Evolutionary conservation across 1,140 invertebrate genomes (phyloP), one percentile per base, ranked within the genome.

Genomic region (Gryon sp.): DNA sequence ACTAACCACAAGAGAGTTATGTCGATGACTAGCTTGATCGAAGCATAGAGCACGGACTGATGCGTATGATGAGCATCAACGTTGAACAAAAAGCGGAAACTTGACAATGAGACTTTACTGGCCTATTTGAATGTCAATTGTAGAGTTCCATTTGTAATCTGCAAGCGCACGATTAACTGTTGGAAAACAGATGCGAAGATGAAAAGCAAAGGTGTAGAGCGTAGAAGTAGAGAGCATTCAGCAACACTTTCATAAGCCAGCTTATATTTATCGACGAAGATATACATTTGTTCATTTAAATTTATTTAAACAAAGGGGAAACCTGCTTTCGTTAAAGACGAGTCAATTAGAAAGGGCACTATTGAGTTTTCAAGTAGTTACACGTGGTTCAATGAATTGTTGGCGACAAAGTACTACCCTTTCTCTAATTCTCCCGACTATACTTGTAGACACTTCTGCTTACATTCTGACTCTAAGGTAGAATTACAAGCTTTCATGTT

Each of bases 211-310:
- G 41, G 46, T 55, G 19, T 53, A 41, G 20, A 20, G 59, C 34
- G 26, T 45, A 19, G 41, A 36, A 65, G 36, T 16, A 50, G 43
- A 30, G 38, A 57, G 38, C 28, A 70, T 48, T 53, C 24, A 60
- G 18, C 52, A 34, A 28, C 59, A 50, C 65, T 66, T 66, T 50
- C 26, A 43, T 68, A 70, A 68, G 34, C 65, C 55, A 22, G 72
- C 65, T 78, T 76, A 69, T 75, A 72, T 72, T 77, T 80, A 41
- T 75, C 68, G 69, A 76, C 75, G 75, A 55, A 59, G 65, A 53
- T 77, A 77, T 57, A 48, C 32, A 45, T 38, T 66, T 48, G 5
- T n/a, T 34, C 2, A 34, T 34, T 34, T 2, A 7, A 4, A 24
- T 24, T 24, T 7, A 24, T 24, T 24, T 24, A 24, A 24, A 24